Base-by-base conservation (phyloP, 1,140 invertebrate species). In the Bombus turneri region DNA sequence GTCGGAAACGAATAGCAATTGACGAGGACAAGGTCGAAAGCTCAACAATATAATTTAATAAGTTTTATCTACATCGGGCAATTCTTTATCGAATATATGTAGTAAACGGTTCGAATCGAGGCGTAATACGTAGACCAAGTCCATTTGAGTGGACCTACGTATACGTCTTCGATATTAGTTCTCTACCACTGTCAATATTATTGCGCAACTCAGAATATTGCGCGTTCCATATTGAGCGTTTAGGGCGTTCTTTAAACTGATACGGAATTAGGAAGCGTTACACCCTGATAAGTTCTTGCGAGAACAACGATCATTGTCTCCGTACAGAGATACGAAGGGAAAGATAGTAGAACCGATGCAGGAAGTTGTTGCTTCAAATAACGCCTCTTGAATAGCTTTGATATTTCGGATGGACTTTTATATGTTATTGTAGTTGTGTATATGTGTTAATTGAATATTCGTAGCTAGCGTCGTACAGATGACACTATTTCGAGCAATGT, bases 151-250 rank as follows among this genome's bases (percentile, higher is more conserved):
- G 31, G 6, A 4, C 72, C 57, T 13, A 62, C 31, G 31, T 76
- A 66, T 81, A 62, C 41, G 31, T 73, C 18, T 64, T 71, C 43
- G 77, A 85, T 80, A 85, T 85, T 85, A 85, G 77, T 69, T 85
- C 66, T 80, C 69, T 59, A 76, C 74, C 22, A 69, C 34, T 86
- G 64, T 83, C 85, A 83, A 86, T 86, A 86, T 75, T 83, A 71
- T 86, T 83, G 85, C 85, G 85, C 85, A 86, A 77, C 85, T 83
- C 85, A n/a, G 81, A 86, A 75, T 82, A 86, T 82, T 83, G 80
- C 85, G 66, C 81, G 75, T 47, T 57, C 73, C 57, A 83, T 86
- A 86, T 86, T 34, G 85, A 86, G 25, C 74, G 85, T 86, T 83
- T 84, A 83, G 66, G 74, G 81, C 34, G 73, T 77, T 82, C 81